phyloP scores from a whole-genome alignment of 2,797 vertebrate genomes.

The Chiropotes sagulatus region DNA sequence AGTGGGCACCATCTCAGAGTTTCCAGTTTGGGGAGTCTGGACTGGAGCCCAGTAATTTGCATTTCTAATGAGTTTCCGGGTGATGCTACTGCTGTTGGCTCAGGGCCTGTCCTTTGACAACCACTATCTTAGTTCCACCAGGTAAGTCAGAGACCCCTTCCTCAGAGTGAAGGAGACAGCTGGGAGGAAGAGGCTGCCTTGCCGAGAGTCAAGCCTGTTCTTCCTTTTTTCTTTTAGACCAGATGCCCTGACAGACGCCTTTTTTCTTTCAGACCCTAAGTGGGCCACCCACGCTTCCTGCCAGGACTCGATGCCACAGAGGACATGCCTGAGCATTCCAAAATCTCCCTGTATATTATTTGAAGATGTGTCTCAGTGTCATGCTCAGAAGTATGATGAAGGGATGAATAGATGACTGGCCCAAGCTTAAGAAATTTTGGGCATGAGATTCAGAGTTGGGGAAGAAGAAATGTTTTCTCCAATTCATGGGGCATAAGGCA shows the following conservation, averaged over 20 bases:
- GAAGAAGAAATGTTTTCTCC: neutral
- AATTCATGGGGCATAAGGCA: neutral
- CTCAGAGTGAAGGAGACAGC: neutral
- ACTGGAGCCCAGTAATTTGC: accelerated
- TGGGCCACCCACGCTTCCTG: neutral
- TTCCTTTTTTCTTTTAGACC: neutral
- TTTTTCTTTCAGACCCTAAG: neutral
- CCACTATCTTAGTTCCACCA: neutral
- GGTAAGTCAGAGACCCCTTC: neutral
- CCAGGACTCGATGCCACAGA: neutral
- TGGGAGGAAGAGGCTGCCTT: neutral
- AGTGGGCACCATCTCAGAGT: neutral
- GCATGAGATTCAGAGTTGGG: neutral
- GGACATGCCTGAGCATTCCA: neutral
- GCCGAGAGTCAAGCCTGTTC: neutral
- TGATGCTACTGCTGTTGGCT: neutral
- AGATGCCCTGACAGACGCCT: neutral
- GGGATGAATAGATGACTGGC: neutral
- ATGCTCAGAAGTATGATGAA: neutral
- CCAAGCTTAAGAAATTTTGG: neutral
- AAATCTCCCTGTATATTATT: neutral
- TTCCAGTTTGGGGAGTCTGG: neutral
- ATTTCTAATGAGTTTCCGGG: neutral
- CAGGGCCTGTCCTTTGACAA: neutral
- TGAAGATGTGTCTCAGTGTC: neutral